Evolutionary conservation across 2,797 vertebrate species (phyloP).

Genomic region (Meda fulgida): DNA sequence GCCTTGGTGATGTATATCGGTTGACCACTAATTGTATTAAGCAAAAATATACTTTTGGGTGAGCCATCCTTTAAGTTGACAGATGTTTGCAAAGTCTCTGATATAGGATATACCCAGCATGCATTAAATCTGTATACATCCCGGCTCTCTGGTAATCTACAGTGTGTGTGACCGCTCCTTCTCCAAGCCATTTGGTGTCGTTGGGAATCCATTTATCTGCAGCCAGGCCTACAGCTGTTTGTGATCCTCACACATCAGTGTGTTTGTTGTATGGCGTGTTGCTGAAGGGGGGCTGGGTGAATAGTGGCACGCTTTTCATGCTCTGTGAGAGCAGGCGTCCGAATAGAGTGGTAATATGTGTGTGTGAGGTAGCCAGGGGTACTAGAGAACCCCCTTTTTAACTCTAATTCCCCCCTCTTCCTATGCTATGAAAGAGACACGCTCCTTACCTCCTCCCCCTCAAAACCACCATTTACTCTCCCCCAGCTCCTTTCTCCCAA

Average conservation of each 20-base stretch:
- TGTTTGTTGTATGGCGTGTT: constrained; percentile 20
- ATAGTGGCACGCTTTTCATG: constrained; percentile 59
- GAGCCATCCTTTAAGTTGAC: not conserved
- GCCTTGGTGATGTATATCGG: not conserved
- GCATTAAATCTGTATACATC: not conserved
- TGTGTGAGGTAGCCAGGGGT: constrained; percentile 51
- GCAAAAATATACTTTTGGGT: not conserved
- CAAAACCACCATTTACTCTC: constrained; percentile 46
- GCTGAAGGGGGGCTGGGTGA: constrained; percentile 37
- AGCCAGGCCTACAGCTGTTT: constrained; percentile 54
- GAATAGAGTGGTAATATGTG: constrained; percentile 52
- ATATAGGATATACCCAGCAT: not conserved
- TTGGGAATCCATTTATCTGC: constrained; percentile 43
- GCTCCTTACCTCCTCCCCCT: constrained; percentile 65
- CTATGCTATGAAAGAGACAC: constrained; percentile 71
- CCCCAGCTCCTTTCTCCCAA: constrained; percentile 56
- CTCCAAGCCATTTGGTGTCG: constrained; percentile 35
- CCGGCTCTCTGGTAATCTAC: constrained; percentile 7
- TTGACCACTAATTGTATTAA: not conserved
- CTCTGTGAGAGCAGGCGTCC: constrained; percentile 52
- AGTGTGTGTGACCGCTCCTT: not conserved
- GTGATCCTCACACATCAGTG: constrained; percentile 31
- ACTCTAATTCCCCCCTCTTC: constrained; percentile 58
- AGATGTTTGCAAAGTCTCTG: not conserved
- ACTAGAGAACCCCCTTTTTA: constrained; percentile 56